Base-by-base conservation (phyloP, 2,113 vertebrate species). In the Myiopsitta monachus region DNA sequence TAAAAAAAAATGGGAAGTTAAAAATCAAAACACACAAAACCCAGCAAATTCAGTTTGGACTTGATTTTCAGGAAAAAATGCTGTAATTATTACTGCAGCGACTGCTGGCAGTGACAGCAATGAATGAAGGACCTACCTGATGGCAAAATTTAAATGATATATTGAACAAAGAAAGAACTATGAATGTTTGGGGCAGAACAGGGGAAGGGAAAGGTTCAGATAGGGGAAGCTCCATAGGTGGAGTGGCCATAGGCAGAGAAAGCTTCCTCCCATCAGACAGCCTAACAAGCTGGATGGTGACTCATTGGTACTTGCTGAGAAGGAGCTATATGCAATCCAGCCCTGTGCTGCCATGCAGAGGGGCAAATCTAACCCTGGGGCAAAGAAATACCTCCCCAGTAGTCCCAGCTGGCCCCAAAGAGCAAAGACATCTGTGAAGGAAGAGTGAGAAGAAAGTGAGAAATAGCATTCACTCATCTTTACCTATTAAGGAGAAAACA, bases 41-140 rank as follows among this genome's bases (percentile, higher is more conserved):
- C 90, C 66, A 97, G 76, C 39, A 93, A 96, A 96, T 89, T 92
- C 90, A 72, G 89, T 97, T 94, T 88, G 69, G 93, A 95, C 83
- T 94, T 92, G 74, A 87, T 84, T 96, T 96, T 91, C 49, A 83
- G 39, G 27, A 61, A 89, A 79, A 76, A 90, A 82, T 28, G 9
- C 59, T n/a, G 83, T 21, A 87, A 62, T 91, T 93, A 75, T 95
- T 95, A 93, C 46, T 94, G 86, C 51, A 57, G 43, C 28, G 44
- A 88, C 68, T 77, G 51, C 68, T 96, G 87, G 62, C n/a, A 76
- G 63, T 81, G 77, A 91, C 57, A 96, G 49, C 55, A n/a, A 54
- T 28, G 30, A 62, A 72, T 72, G 27, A 68, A 47, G 31, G 54
- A 77, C 51, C 81, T 81, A 66, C 18, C 10, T 61, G 51, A 63